phyloP scores from a whole-genome alignment of 2,113 vertebrate genomes.

The Stictonetta naevosa region DNA sequence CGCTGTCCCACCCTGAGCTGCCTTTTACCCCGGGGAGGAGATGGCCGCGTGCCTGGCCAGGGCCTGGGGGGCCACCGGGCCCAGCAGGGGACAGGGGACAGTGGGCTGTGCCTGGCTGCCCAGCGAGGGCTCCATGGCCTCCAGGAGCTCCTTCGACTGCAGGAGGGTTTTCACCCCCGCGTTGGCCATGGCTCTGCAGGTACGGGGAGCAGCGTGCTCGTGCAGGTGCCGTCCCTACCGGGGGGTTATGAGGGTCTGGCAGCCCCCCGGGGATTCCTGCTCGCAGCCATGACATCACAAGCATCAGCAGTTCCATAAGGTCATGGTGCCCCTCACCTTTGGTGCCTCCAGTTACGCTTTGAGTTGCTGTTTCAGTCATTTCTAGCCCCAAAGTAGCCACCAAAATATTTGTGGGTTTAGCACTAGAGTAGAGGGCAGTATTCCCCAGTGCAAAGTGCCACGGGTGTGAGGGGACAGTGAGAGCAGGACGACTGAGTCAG shows the following conservation, averaged over 20 bases:
- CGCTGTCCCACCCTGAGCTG: neutral
- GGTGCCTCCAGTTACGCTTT: neutral
- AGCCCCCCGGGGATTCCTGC: neutral
- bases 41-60: fast-evolving
- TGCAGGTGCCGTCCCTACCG: no score
- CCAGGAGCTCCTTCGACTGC: neutral
- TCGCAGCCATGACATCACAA: neutral
- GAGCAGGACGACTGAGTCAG: neutral
- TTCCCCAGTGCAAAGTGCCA: neutral
- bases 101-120: neutral
- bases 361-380: neutral
- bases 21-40: neutral
- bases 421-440: neutral
- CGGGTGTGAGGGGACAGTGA: fast-evolving
- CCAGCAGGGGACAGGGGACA: neutral
- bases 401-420: neutral
- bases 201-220: no score
- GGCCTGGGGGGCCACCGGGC: neutral
- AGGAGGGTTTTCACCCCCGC: fast-evolving
- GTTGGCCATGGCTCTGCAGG: neutral
- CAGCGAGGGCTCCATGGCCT: fast-evolving
- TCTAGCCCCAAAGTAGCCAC: neutral
- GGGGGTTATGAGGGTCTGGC: neutral
- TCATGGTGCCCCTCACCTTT: neutral
- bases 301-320: fast-evolving